Base-by-base conservation (phyloP, 2,888 invertebrate genomes). In the Galerucella nymphaeae region DNA sequence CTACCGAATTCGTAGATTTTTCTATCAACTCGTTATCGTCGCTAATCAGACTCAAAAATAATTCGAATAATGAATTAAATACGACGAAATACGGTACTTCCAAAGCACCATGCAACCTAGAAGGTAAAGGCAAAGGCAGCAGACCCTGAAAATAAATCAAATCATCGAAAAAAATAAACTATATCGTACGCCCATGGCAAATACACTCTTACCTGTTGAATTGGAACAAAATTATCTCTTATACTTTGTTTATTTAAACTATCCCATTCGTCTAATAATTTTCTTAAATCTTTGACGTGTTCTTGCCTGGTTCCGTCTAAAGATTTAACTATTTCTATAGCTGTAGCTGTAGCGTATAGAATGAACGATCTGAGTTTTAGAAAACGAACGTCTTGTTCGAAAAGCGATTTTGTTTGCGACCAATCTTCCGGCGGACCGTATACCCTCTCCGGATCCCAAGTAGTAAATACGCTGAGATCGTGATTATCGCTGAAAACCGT, bases 401-500 rank as follows among this genome's bases (percentile, higher is more conserved):
- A 85, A 42, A 84, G 76, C 5, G 66, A 67, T 71, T 79, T 76
- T 9, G 82, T 79, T 65, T 83, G 82, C 85, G 87, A 18, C 86
- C 87, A 45, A 84, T 84, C 61, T 81, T 83, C 81, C 81, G 87
- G 18, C 83, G 81, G 9, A 80, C 82, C 4, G 81, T 83, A 76
- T 85, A 88, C 70, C 79, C 86, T 70, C 82, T 86, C 88, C 0
- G 92, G 91, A 80, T 94, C 93, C 91, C 91, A 94, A 78, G 89
- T 90, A 11, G 91, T 88, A 81, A 93, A 91, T 9, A 93, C 92
- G 74, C 89, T 88, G 38, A 94, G 87, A 85, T 96, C 95, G 57
- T 95, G 90, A 87, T 96, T 96, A 87, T 96, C 95, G 63, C 90
- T 90, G 58, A 57, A 64, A 16, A 30, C 45, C 14, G 14, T 45